Base-by-base conservation (phyloP, 1,140 invertebrate genomes). In the Brachionus rotundiformis region DNA sequence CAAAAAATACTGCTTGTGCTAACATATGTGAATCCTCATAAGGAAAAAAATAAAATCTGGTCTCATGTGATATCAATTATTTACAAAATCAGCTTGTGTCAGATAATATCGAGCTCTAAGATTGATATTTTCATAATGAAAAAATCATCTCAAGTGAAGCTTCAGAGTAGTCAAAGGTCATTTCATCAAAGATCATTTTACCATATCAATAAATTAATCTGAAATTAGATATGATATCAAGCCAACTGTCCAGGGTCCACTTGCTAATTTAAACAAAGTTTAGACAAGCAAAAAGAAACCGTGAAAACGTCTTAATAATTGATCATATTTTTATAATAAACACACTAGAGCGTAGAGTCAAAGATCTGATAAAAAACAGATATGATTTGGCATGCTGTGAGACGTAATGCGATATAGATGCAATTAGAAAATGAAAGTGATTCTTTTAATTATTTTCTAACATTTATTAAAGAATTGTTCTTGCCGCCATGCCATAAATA, bases 11-110 rank as follows among this genome's bases (percentile, higher is more conserved):
- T n/a, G n/a, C n/a, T 19, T 8, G 19, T 54, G 5, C 8, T 3
- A 54, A 19, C 47, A 54, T 54, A 16, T 54, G 47, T 54, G 47
- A 54, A 54, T 23, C 47, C 47, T 54, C 39, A 2, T 19, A 19
- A 54, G 47, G 13, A 49, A 49, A 16, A 49, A 16, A 23, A 16
- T 49, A 49, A 8, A 36, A 4, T 49, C 13, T 16, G 13, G 16
- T 54, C 19, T 54, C 47, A 54, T 54, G 47, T 54, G 47, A 54
- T 54, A 54, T 54, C 19, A 54, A 54, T 54, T 54, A 54, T 54
- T 19, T 7, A 7, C 47, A 19, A 8, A 19, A 16, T 16, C 19
- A 54, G 47, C n/a, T 54, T 19, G 47, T 54, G 47, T 54, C 47
- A 54, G 47, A 54, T 19, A 54, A 54, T 54, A 54, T 54, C 16